These are phyloP conservation scores for Mesochorus sp. DNA, from an alignment of 2,888 invertebrate genomes.

Conservation along the genomic window DNA sequence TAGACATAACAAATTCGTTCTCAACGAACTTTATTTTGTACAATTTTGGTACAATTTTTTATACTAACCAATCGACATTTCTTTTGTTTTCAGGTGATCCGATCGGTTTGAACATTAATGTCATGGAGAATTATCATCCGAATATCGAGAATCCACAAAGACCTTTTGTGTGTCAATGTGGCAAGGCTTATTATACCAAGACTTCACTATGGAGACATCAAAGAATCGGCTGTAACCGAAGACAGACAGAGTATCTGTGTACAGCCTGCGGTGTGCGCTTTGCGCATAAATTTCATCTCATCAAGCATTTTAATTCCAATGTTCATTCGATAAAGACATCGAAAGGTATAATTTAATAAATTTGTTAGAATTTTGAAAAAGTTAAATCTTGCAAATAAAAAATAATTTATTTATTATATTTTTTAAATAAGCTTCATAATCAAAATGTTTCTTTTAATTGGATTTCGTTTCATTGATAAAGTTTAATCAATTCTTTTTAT, in stretches of 20 bases:
- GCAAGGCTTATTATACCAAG: constrained; percentile 71
- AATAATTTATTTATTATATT: background rate
- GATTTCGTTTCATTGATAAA: background rate
- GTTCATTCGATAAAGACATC: background rate
- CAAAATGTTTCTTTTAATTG: background rate
- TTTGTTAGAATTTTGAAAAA: background rate
- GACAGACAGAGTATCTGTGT: constrained; percentile 74
- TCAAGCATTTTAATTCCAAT: constrained; percentile 46
- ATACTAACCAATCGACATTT: constrained; percentile 1
- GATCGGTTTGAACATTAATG: background rate
- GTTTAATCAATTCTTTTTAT: background rate
- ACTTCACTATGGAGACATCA: constrained; percentile 72
- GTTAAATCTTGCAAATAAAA: background rate
- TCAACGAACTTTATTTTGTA: too few species aligned
- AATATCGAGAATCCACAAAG: too few species aligned
- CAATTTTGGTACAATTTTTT: too few species aligned
- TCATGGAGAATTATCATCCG: constrained; percentile 1
- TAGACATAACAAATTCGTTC: too few species aligned
- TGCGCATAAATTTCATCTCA: constrained; percentile 65
- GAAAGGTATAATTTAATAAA: background rate
- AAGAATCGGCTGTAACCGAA: constrained; percentile 75
- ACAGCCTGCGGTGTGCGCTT: constrained; percentile 66
- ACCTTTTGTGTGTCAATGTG: constrained; percentile 70
- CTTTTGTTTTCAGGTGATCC: constrained; percentile 42
- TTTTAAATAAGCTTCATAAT: background rate